Evolutionary conservation across 1,140 invertebrate species (phyloP).

Genomic region (Drosophila bipectinata): DNA sequence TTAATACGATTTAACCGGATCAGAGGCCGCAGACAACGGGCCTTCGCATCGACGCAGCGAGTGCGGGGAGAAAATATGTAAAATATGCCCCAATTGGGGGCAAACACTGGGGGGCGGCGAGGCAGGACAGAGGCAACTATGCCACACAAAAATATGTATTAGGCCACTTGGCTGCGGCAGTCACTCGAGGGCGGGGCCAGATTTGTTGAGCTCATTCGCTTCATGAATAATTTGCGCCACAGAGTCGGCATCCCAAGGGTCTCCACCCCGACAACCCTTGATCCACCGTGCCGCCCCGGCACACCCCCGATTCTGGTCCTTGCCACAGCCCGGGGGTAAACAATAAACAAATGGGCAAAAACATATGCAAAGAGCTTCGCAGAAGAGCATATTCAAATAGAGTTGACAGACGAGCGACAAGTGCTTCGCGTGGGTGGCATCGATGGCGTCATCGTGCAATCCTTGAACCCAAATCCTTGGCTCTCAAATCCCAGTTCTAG

Average conservation of each 20-base stretch:
- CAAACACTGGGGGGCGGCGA: background rate
- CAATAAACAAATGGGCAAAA: slow-evolving; percentile 80
- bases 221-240: slow-evolving; percentile 80
- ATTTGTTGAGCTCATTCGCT: slow-evolving; percentile 80
- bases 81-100: slow-evolving; percentile 51
- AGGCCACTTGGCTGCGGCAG: slow-evolving; percentile 62
- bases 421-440: slow-evolving; percentile 48
- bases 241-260: slow-evolving; percentile 60
- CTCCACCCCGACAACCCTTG: background rate
- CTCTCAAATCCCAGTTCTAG: background rate
- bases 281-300: background rate
- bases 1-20: slow-evolving; percentile 78
- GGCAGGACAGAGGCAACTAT: slow-evolving; percentile 28
- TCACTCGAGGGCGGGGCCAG: slow-evolving; percentile 44
- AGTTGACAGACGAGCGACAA: slow-evolving; percentile 69
- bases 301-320: background rate
- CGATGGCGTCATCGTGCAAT: slow-evolving; percentile 65
- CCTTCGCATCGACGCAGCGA: background rate
- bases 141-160: slow-evolving; percentile 77
- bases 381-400: slow-evolving; percentile 61
- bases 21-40: slow-evolving; percentile 63
- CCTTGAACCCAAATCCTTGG: background rate
- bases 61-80: slow-evolving; percentile 60
- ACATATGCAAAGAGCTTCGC: slow-evolving; percentile 68
- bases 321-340: slow-evolving; percentile 29